Base-by-base conservation (phyloP, 1,140 invertebrate genomes). In the Drosophila nannoptera region DNA sequence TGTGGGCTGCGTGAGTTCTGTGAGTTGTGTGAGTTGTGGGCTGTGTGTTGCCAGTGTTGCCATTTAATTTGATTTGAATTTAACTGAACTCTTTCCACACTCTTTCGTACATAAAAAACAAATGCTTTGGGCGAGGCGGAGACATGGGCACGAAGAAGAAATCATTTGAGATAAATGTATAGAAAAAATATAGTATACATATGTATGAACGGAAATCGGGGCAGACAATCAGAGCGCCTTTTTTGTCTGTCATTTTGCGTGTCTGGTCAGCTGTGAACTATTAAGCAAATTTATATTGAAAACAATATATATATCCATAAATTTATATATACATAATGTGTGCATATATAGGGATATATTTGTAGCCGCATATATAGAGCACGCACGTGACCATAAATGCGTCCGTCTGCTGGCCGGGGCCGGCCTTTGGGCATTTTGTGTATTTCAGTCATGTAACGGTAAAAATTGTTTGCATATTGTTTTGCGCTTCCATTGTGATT, bases 401-500 rank as follows among this genome's bases (percentile, higher is more conserved):
- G 68, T 66, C 52, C 33, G 70, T 55, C 50, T 58, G 66, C 40
- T 14, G 12, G 42, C 42, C n/a, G 36, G 42, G 31, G 29, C 50
- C 38, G 16, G 33, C 42, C 33, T 14, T 59, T 61, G 43, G 72
- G 67, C 32, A 69, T 73, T 78, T 84, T 84, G 60, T 77, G 80
- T 84, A 84, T 84, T 84, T 84, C 63, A 63, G 80, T 84, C 80
- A 84, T 84, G 80, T 84, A 86, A 77, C 69, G 66, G 80, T 86
- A 77, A 74, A 80, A 84, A 84, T 84, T 84, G 80, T 84, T 84
- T 84, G 81, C 80, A 86, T 84, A 86, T 86, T 84, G 80, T 84
- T 86, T 84, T 75, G 80, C 65, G 66, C 72, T 62, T 53, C 43
- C 80, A 82, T 82, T 82, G 80, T 83, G 78, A 78, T 83, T 82